phyloP scores from a whole-genome alignment of 2,888 invertebrate genomes.

The Hanleya hanleyi region DNA sequence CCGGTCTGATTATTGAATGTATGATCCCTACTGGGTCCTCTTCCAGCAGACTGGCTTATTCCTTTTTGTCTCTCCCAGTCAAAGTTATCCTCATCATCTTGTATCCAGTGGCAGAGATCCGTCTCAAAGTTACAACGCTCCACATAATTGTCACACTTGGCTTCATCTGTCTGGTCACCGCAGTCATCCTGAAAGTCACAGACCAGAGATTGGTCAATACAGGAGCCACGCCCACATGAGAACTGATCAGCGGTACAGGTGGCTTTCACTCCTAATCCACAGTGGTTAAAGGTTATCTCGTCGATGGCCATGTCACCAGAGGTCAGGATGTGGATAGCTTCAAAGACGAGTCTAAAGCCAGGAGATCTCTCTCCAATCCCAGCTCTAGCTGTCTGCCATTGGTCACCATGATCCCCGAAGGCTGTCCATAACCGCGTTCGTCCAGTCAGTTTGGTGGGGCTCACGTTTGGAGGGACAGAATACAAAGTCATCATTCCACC shows the following conservation, averaged over 20 bases:
- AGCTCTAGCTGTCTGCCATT: conserved; percentile 57
- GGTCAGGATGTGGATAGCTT: conserved; percentile 42
- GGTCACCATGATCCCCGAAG: conserved; percentile 42
- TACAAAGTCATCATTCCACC: conserved; percentile 45
- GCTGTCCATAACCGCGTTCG: conserved; percentile 54
- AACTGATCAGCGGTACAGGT: conserved; percentile 70
- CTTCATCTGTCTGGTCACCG: conserved; percentile 67
- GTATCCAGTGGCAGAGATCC: conserved; percentile 63
- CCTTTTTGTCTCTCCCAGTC: conserved; percentile 61
- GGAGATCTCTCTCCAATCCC: conserved; percentile 50
- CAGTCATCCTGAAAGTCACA: conserved; percentile 67
- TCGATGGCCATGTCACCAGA: conserved; percentile 61
- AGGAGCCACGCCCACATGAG: conserved; percentile 73
- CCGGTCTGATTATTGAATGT: conserved; percentile 59
- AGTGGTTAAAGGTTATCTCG: conserved; percentile 55
- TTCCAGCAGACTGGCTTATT: conserved; percentile 51
- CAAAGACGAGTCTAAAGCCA: conserved; percentile 60
- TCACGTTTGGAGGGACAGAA: conserved; percentile 44
- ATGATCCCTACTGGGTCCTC: conserved; percentile 63
- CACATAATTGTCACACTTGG: conserved; percentile 44
- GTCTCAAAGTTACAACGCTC: conserved; percentile 63
- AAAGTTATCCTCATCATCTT: conserved; percentile 60
- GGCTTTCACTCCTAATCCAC: background rate
- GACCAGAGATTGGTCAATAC: conserved; percentile 62
- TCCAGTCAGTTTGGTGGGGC: conserved; percentile 34